A percentile compares a stretch with the other conserved stretches of the same genome.
Conservation (phyloP, 2,797 vertebrate species). For the Cottoperca gobio region DNA sequence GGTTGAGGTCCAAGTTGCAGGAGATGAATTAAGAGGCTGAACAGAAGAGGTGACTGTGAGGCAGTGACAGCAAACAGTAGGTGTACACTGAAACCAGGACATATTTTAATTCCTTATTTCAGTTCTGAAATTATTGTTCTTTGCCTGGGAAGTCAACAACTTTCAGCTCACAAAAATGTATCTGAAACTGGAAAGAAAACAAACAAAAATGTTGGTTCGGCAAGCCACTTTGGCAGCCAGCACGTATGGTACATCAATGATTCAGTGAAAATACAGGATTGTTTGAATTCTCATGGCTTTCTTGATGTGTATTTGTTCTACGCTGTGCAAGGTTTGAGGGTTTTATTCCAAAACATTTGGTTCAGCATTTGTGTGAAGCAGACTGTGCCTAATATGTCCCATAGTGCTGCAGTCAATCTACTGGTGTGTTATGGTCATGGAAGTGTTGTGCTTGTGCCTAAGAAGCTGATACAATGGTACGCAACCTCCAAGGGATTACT, state of each 20-base stretch:
- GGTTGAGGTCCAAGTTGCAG: constrained; percentile 13
- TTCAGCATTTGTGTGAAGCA: constrained; percentile 49
- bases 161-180: constrained; percentile 22
- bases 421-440: constrained; percentile 51
- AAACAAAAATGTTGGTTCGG: constrained; percentile 23
- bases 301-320: constrained; percentile 30
- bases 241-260: constrained; percentile 22
- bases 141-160: constrained; percentile 3
- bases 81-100: constrained; percentile 13
- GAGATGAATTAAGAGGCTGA: neutral
- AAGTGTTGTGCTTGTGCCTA: constrained; percentile 69
- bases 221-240: constrained; percentile 19
- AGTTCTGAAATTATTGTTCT: constrained; percentile 1
- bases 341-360: constrained; percentile 58
- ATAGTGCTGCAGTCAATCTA: constrained; percentile 60
- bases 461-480: constrained; percentile 68
- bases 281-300: constrained; percentile 34
- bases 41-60: neutral
- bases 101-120: constrained; percentile 42
- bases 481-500: constrained; percentile 76
- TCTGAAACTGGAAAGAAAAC: constrained; percentile 44
- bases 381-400: constrained; percentile 63
- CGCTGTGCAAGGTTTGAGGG: constrained; percentile 20
- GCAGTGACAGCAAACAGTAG: neutral
- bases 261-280: constrained; percentile 17